These are phyloP conservation scores for Etia nguti DNA, from an alignment of 2,113 vertebrate species.

Conservation along the genomic window DNA sequence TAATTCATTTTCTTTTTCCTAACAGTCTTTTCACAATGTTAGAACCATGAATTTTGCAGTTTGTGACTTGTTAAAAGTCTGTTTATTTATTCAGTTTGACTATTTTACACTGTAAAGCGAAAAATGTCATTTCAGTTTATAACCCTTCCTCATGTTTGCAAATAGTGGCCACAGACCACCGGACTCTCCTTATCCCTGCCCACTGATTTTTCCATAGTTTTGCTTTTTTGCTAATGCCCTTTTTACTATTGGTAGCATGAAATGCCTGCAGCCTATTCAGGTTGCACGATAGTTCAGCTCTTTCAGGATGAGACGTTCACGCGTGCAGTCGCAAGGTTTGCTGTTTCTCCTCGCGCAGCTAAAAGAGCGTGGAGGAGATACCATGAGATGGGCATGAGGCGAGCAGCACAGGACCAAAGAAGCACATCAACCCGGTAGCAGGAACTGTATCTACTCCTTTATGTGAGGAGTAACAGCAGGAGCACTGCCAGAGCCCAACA, in stretches of 20 bases:
- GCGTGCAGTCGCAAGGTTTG: background rate
- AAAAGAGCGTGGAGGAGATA: background rate
- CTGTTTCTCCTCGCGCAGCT: background rate
- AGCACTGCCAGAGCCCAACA: background rate
- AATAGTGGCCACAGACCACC: background rate
- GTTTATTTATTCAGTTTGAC: background rate
- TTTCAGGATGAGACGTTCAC: background rate
- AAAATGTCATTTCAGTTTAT: background rate
- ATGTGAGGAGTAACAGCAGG: background rate
- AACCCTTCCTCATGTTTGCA: background rate
- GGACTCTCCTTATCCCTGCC: background rate
- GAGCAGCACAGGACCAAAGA: background rate
- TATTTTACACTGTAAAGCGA: background rate
- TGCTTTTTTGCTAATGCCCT: background rate
- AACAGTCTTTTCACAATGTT: background rate
- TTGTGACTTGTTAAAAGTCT: background rate
- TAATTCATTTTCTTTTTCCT: background rate
- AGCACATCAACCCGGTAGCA: background rate
- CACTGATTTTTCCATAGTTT: background rate
- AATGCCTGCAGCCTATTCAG: background rate
- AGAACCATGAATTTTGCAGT: background rate
- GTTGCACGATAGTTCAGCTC: background rate
- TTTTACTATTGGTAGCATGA: background rate
- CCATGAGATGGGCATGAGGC: background rate
- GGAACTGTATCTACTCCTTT: background rate